Evolutionary conservation across 2,888 invertebrate species (phyloP), one percentile per base, ranked within the genome.

Genomic region (Drosophila kambysellisi): DNA sequence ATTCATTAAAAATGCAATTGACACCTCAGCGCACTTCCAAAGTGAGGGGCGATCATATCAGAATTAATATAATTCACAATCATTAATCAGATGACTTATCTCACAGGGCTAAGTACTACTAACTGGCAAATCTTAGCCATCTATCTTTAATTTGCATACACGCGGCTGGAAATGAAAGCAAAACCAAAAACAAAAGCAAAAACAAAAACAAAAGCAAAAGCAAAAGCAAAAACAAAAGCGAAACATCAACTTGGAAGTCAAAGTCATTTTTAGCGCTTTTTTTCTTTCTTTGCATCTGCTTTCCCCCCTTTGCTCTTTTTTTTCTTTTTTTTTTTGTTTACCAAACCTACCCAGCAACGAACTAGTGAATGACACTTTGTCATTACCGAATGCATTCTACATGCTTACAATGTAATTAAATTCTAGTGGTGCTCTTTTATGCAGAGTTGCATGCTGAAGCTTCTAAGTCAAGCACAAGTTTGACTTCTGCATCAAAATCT

Each of bases 121-220:
- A 33, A 20, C 32, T 68, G 11, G 29, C 15, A 15, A 46, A 20
- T 35, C 25, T 39, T 43, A n/a, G 62, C 17, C 68, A 58, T 62
- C 46, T 46, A 71, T 57, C 37, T 25, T 25, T 15, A 15, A 51
- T 59, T 61, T 68, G 52, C 51, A 72, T 52, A 68, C 48, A 33
- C 37, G 54, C 41, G n/a, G 46, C 29, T 65, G 67, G 46, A 25
- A 74, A 62, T 12, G 78, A 79, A 79, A 79, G 62, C 70, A 79
- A 74, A 79, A 65, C 51, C 58, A 17, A 20, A 52, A 52, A 8
- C 25, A 67, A 41, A 39, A 32, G 25, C 20, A 46, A 46, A 41
- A 41, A 0, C 41, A 41, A 35, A 41, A 41, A 4, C 41, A 41
- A 41, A n/a, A 41, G 4, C 4, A 41, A 41, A n/a, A n/a, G 0